Conservation (phyloP, 2,113 vertebrate genomes). For the Callipepla californica region DNA sequence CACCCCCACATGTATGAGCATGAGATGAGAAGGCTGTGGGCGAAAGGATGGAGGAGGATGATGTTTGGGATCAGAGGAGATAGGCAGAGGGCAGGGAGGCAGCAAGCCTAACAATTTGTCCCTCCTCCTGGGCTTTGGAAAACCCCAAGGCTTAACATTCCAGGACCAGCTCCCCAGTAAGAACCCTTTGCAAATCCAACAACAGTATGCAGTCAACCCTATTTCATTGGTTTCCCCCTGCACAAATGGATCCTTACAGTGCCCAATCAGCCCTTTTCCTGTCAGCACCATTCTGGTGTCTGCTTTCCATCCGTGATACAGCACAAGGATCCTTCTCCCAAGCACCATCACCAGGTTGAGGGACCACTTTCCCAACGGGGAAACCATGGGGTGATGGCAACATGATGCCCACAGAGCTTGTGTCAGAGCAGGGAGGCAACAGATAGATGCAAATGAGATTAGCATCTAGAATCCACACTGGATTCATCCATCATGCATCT, state of each 20-base stretch:
- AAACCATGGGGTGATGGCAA: neutral
- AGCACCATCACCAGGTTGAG: neutral
- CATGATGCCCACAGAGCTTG: neutral
- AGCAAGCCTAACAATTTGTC: constrained; percentile 54
- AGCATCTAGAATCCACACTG: neutral
- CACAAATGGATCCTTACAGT: neutral
- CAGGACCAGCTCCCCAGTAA: neutral
- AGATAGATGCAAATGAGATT: neutral
- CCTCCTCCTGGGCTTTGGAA: constrained; percentile 56
- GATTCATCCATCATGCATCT: neutral
- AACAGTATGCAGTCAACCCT: neutral
- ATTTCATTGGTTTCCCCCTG: neutral
- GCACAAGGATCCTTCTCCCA: neutral
- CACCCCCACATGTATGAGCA: neutral
- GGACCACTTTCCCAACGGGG: neutral
- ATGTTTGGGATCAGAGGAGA: constrained; percentile 11
- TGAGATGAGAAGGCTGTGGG: neutral
- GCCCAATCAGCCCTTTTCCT: neutral
- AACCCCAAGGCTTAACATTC: constrained; percentile 8
- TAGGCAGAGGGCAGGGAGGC: constrained; percentile 13
- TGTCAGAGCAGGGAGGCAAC: neutral
- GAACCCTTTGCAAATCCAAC: neutral
- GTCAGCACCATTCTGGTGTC: neutral
- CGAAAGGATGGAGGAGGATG: neutral
- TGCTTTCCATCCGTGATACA: neutral